Percentiles rank a stretch among this genome's conserved stretches.
Evolutionary conservation across 1,140 invertebrate genomes (phyloP).

Genomic region (Pseudomyrmex dendroicus): DNA sequence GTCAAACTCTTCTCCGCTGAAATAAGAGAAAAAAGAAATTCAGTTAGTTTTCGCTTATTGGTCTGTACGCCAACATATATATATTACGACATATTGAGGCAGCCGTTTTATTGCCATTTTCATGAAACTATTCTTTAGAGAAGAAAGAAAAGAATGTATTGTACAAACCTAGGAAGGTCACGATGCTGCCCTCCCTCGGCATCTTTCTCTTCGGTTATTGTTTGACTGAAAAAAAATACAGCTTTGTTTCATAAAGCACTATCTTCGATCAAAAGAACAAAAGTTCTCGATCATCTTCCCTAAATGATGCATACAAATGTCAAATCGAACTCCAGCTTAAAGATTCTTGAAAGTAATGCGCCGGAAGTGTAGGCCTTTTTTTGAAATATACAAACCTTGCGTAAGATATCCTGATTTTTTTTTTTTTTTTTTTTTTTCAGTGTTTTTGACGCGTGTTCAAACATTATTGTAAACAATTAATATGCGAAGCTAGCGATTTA

Average conservation of each 20-base stretch:
- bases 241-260: slow-evolving; percentile 53
- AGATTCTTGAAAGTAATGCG: slow-evolving; percentile 21
- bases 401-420: slow-evolving; percentile 22
- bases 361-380: neutral
- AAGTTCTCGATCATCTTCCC: slow-evolving; percentile 28
- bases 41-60: neutral
- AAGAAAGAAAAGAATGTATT: slow-evolving; percentile 28
- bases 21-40: slow-evolving; percentile 59
- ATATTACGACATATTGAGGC: neutral
- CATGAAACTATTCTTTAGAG: neutral
- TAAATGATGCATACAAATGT: slow-evolving; percentile 29
- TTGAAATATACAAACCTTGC: slow-evolving; percentile 49
- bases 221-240: slow-evolving; percentile 86
- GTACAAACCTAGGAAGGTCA: slow-evolving; percentile 86
- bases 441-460: neutral
- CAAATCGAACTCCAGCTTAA: slow-evolving; percentile 23
- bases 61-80: neutral
- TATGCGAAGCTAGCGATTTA: slow-evolving; percentile 16
- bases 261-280: slow-evolving; percentile 19
- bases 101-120: neutral
- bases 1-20: slow-evolving; percentile 88
- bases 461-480: slow-evolving; percentile 21
- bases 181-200: slow-evolving; percentile 86
- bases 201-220: slow-evolving; percentile 88
- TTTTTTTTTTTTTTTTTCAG: slow-evolving; percentile 16